Conservation (phyloP, 2,797 vertebrate species). For the Ibycter americanus region DNA sequence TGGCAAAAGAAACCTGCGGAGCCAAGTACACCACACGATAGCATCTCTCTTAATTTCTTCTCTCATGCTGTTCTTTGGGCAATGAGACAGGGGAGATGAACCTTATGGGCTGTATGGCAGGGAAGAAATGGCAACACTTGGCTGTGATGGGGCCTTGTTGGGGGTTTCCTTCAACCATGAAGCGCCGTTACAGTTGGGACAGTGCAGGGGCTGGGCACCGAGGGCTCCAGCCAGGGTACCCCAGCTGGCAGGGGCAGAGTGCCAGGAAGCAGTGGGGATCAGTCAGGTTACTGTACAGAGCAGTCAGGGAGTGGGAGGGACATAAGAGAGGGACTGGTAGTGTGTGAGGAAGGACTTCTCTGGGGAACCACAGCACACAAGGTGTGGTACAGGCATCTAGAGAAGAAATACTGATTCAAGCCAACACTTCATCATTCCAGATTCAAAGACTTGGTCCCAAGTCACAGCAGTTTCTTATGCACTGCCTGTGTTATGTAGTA, state of each 20-base stretch:
- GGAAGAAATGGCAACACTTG: rapidly evolving
- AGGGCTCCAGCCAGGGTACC: neutral
- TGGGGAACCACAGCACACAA: neutral
- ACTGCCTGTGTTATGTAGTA: too few species aligned
- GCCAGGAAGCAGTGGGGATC: rapidly evolving
- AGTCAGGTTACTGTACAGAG: neutral
- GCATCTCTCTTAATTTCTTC: neutral
- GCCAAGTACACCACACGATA: neutral
- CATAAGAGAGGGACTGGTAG: rapidly evolving
- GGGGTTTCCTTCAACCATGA: neutral
- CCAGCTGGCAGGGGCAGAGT: neutral
- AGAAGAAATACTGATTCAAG: neutral
- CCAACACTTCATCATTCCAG: neutral
- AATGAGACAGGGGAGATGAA: neutral
- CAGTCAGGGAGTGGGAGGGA: neutral
- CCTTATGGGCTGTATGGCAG: rapidly evolving
- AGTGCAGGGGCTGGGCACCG: rapidly evolving
- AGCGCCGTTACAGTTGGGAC: rapidly evolving
- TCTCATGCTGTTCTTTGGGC: rapidly evolving
- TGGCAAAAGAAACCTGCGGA: neutral
- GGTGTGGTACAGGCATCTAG: neutral
- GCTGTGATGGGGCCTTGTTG: neutral
- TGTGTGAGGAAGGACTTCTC: neutral
- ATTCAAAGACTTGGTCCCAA: neutral
- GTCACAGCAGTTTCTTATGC: neutral